A percentile compares a stretch with the other conserved stretches of the same genome.
phyloP scores from a whole-genome alignment of 1,140 invertebrate species.

The Leptonema lineaticorne region DNA sequence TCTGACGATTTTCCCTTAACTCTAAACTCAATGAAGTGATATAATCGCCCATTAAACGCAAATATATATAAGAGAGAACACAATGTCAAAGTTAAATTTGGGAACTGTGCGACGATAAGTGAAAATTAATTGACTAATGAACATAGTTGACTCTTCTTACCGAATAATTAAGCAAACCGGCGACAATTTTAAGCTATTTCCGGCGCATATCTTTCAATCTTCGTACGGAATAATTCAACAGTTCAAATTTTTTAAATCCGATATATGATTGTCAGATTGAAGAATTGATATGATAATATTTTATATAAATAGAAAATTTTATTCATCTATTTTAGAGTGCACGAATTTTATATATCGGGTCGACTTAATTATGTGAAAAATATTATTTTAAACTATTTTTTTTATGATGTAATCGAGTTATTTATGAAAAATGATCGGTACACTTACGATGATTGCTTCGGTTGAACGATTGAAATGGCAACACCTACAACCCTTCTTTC shows the following conservation, averaged over 20 bases:
- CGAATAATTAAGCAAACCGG: background rate
- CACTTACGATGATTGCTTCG: background rate
- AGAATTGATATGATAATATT: no score
- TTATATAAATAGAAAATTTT: no score
- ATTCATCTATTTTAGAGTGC: no score
- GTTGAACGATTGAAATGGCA: constrained; percentile 3
- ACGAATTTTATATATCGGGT: background rate
- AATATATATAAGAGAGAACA: background rate
- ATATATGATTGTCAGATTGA: no score
- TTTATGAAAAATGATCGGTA: no score
- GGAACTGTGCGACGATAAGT: background rate
- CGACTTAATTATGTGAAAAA: background rate
- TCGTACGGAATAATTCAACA: no score
- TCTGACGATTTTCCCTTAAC: constrained; percentile 1
- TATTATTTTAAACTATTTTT: no score
- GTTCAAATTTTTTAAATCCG: no score
- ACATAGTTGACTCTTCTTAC: no score
- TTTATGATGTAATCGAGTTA: no score
- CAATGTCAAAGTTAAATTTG: background rate
- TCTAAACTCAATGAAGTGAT: constrained; percentile 18
- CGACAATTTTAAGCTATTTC: no score
- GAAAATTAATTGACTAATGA: background rate
- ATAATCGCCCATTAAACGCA: constrained; percentile 15
- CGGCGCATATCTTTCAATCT: no score
- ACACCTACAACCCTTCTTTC: background rate